A percentile compares a stretch with the other conserved stretches of the same genome.
phyloP scores from a whole-genome alignment of 1,140 invertebrate species.

The Drosophila carrolli region DNA sequence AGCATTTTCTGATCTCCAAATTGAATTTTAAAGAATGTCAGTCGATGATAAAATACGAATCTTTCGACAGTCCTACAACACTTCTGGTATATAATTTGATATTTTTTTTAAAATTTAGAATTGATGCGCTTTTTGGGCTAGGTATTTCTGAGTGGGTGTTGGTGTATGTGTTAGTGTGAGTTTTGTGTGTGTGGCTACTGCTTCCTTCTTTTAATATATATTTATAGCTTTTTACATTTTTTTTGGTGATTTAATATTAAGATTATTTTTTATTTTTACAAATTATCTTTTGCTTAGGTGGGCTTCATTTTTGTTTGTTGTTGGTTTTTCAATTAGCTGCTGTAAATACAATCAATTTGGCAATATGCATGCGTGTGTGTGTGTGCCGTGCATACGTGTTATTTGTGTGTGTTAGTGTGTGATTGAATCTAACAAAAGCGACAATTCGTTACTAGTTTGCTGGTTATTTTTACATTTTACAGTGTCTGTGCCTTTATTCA shows the following conservation, averaged over 20 bases:
- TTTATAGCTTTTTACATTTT: conserved; percentile 54
- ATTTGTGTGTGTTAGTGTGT: conserved; percentile 43
- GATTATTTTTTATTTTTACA: conserved; percentile 70
- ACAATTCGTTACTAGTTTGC: conserved; percentile 46
- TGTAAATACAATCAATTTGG: conserved; percentile 68
- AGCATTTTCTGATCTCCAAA: too few relatives aligned
- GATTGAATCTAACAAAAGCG: conserved; percentile 66
- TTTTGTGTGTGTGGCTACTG: conserved; percentile 38
- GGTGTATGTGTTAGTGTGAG: conserved; percentile 18
- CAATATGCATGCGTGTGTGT: conserved; percentile 53
- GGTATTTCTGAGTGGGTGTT: conserved; percentile 55
- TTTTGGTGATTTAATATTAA: conserved; percentile 50
- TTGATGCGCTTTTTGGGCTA: conserved; percentile 50
- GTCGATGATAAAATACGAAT: too few relatives aligned
- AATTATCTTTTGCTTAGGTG: conserved; percentile 77
- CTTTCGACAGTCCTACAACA: conserved; percentile 3
- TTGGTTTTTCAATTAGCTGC: conserved; percentile 57
- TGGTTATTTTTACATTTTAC: conserved; percentile 71
- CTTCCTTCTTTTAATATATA: conserved; percentile 45
- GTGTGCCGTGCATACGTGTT: conserved; percentile 33
- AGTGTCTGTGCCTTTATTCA: conserved; percentile 56
- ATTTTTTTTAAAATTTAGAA: conserved; percentile 38
- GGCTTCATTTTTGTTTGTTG: conserved; percentile 80
- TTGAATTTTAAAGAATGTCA: conserved; percentile 1
- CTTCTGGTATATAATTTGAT: conserved; percentile 39